phyloP scores from a whole-genome alignment of 1,140 invertebrate species.

The Calephelis nemesis region DNA sequence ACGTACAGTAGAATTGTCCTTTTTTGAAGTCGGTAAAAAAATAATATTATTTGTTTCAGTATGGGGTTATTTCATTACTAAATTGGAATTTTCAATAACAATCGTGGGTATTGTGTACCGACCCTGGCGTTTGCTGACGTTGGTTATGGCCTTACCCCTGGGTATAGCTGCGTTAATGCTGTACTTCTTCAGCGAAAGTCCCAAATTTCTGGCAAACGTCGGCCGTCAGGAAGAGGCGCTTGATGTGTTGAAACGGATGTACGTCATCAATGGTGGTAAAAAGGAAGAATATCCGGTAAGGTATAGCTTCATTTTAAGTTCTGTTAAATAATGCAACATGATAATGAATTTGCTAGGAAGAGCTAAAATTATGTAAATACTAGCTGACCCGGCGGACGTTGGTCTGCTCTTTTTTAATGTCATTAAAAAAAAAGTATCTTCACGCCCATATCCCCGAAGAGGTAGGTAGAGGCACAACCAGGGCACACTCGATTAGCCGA shows the following conservation, averaged over 20 bases:
- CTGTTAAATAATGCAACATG: no score
- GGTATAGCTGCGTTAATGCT: constrained; percentile 81
- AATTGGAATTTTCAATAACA: constrained; percentile 61
- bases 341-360: not conserved
- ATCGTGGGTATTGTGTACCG: constrained; percentile 69
- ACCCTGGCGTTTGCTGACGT: constrained; percentile 85
- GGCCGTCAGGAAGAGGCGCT: constrained; percentile 80
- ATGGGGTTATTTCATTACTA: constrained; percentile 69
- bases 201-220: constrained; percentile 82
- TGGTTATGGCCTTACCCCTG: constrained; percentile 82
- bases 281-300: constrained; percentile 49
- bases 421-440: no score
- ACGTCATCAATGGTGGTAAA: constrained; percentile 76
- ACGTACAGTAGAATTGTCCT: no score
- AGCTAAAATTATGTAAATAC: no score
- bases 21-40: no score
- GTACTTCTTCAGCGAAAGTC: constrained; percentile 84
- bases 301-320: constrained; percentile 18
- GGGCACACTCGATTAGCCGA: no score
- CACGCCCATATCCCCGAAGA: no score
- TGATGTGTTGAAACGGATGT: constrained; percentile 77
- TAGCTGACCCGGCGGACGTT: no score
- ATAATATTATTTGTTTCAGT: constrained; percentile 42
- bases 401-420: no score
- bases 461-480: no score